phyloP scores from a whole-genome alignment of 1,140 invertebrate genomes.

The Drosophila carrolli region DNA sequence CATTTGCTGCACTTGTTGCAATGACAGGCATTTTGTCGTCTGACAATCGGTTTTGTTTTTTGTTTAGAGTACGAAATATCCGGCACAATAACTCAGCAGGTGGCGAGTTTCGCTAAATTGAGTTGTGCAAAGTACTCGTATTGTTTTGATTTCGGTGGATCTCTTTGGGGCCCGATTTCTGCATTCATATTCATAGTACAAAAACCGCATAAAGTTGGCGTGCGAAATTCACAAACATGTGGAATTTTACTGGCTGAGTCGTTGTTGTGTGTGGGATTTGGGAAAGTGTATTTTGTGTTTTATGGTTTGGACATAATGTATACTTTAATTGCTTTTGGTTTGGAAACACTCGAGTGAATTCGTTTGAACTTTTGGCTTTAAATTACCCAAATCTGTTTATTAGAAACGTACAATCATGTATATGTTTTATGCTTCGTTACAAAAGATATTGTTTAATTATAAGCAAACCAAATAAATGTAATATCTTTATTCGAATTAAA shows the following conservation, averaged over 20 bases:
- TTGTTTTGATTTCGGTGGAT: slow-evolving; percentile 47
- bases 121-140: slow-evolving; percentile 54
- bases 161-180: slow-evolving; percentile 29
- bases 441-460: too few relatives aligned
- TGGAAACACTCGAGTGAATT: slow-evolving; percentile 32
- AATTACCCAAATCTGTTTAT: not conserved
- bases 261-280: slow-evolving; percentile 20
- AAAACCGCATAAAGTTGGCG: slow-evolving; percentile 53
- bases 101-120: slow-evolving; percentile 29
- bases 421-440: too few relatives aligned
- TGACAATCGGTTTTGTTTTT: slow-evolving; percentile 33
- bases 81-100: too few relatives aligned
- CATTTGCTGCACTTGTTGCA: slow-evolving; percentile 68
- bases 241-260: slow-evolving; percentile 12
- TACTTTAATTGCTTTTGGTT: slow-evolving; percentile 42
- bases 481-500: too few relatives aligned
- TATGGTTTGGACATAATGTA: slow-evolving; percentile 43
- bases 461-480: too few relatives aligned
- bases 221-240: slow-evolving; percentile 38
- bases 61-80: slow-evolving; percentile 36
- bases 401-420: not conserved
- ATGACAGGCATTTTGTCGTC: slow-evolving; percentile 66
- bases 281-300: slow-evolving; percentile 51
- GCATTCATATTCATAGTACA: slow-evolving; percentile 48
- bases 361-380: slow-evolving; percentile 23